Conservation (phyloP, 2,888 invertebrate species). For the Eristalis intricaria region DNA sequence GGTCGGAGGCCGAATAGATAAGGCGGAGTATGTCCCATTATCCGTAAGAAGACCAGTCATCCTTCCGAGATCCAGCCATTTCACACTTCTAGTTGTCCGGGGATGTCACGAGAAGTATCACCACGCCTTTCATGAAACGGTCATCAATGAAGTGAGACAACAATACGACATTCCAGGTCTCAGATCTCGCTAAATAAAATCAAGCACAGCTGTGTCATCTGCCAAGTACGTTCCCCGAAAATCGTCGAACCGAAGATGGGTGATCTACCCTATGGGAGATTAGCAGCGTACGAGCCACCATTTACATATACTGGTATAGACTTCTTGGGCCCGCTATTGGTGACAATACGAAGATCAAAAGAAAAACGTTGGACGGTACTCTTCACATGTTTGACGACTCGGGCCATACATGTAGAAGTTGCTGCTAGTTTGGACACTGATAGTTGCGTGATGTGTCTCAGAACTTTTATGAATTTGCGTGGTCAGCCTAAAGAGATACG, state of each 20-base stretch:
- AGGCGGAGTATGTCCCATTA: background rate
- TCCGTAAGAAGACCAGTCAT: background rate
- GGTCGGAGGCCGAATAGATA: background rate
- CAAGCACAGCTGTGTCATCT: background rate
- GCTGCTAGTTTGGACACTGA: background rate
- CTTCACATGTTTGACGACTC: conserved; percentile 50
- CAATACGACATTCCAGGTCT: conserved; percentile 1
- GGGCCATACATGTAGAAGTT: background rate
- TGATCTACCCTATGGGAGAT: background rate
- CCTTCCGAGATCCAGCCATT: background rate
- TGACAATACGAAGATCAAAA: background rate
- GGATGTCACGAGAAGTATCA: no score
- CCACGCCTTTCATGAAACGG: no score
- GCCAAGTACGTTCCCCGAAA: background rate
- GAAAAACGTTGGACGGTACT: conserved; percentile 25
- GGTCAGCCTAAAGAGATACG: background rate
- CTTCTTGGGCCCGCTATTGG: background rate
- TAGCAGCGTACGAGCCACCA: background rate
- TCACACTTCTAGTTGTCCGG: conserved; percentile 1
- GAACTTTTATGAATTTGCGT: background rate
- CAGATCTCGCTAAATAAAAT: conserved; percentile 2
- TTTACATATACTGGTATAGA: background rate
- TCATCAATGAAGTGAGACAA: no score
- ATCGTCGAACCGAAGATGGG: background rate
- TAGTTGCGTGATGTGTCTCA: background rate